Evolutionary conservation across 2,113 vertebrate species (phyloP), one percentile per base, ranked within the genome.

Genomic region (Pitta sordida): DNA sequence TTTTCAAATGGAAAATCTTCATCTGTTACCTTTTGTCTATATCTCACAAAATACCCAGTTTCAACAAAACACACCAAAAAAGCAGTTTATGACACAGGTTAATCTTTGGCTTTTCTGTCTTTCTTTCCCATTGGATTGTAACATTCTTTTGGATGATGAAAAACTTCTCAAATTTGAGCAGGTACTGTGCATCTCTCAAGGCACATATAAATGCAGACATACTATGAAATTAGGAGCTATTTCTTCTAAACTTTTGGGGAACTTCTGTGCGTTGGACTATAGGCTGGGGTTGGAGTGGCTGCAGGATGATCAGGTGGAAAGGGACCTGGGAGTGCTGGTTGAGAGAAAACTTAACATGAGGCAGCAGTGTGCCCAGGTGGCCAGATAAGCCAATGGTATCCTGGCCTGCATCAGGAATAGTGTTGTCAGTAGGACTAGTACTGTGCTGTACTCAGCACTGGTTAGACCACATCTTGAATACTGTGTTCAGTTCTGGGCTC

Each of bases 51-150:
- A 63, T 14, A 36, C 2, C 3, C 3, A 17, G 15, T 68, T 76
- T 84, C 41, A 75, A 51, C 1, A 69, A 78, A 87, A 21, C 17
- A 32, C 9, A 49, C 7, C 52, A 30, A 64, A 51, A 44, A 55
- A 14, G 0, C 1, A 11, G 2, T 29, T 26, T 49, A 1, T 49
- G 10, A 60, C 30, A 60, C 34, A 62, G 14, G 5, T 34, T 32
- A 88, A 52, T 0, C 16, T 75, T n/a, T 43, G 13, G 56, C 43
- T 56, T 27, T 11, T 3, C 4, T 37, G 6, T 41, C 18, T 64
- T 73, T 90, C 26, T 78, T 69, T 74, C 21, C 27, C 5, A 30
- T 15, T 68, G 5, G n/a, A 41, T 62, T 29, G 12, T 27, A 83
- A 24, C 8, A 55, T 70, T 59, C 26, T 43, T 32, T 32, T 51